Base-by-base conservation (phyloP, 2,113 vertebrate species). In the Caracal caracal region DNA sequence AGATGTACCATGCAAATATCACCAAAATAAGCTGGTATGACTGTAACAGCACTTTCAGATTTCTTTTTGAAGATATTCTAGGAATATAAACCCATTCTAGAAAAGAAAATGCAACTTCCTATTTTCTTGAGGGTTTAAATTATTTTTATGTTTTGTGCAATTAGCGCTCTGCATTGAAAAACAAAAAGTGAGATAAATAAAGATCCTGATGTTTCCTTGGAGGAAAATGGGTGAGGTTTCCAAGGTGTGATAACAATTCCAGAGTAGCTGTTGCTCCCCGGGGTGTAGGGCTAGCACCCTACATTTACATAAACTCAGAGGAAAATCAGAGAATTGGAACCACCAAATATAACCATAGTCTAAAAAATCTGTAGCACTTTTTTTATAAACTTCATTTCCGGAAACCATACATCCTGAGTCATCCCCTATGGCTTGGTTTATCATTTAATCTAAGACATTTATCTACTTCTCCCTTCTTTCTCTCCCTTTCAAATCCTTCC, bases 1-100 rank as follows among this genome's bases (percentile, higher is more conserved):
- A 33, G 11, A 90, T 28, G n/a, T n/a, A 22, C 1, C 16, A 86
- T 35, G 35, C 1, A 94, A 88, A 19, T 35, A 76, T 68, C 15
- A 85, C 17, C 70, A 88, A 90, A 87, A 53, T 91, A 75, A 93
- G 53, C 47, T 35, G 11, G 8, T 30, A 33, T 33, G 22, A 78
- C 2, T 40, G 12, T 37, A 61, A 4, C 12, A 79, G 24, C 88
- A 66, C 6, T 37, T 83, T 5, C 11, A 35, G 28, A 47, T 88
- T 47, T 95, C 12, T 59, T 94, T 94, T 26, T 92, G 16, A 93
- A 70, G 79, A 53, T 3, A 78, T 47, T 35, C 35, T 11, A 40
- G 71, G 12, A 93, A 93, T 24, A 79, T 47, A 63, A 68, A 40
- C 17, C 17, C 37, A 53, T 37, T 51, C n/a, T 80, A 81, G 6